Conservation (phyloP, 2,113 vertebrate genomes). For the Eurystomus gularis region DNA sequence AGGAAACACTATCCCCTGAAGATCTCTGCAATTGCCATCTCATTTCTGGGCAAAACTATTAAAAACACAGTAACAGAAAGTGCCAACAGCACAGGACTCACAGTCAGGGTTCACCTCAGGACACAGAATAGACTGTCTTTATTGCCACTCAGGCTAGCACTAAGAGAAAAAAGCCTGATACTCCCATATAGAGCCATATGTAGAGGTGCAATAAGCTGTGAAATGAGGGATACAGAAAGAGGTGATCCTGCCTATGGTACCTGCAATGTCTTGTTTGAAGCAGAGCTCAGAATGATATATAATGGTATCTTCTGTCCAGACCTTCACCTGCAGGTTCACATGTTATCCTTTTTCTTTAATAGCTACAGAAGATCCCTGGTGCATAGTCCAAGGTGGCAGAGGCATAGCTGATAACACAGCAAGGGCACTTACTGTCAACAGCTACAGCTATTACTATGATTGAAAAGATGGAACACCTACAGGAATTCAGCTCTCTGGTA, state of each 20-base stretch:
- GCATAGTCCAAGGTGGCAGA: neutral
- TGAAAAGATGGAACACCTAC: neutral
- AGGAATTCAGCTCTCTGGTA: neutral
- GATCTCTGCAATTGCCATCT: conserved; percentile 43
- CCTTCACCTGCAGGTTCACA: neutral
- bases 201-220: neutral
- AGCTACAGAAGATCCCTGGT: neutral
- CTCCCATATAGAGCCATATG: neutral
- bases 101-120: conserved; percentile 32
- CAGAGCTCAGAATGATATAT: neutral
- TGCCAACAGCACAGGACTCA: neutral
- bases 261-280: neutral
- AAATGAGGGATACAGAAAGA: neutral
- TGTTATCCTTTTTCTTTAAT: neutral
- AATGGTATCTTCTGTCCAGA: neutral
- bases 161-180: neutral
- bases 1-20: conserved; percentile 22
- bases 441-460: neutral
- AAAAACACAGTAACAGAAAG: conserved; percentile 15
- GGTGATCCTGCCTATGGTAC: neutral
- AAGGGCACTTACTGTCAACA: neutral
- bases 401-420: neutral
- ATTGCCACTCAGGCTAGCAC: neutral
- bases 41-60: conserved; percentile 32
- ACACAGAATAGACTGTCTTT: neutral